A percentile compares a stretch with the other conserved stretches of the same genome.
Evolutionary conservation across 2,113 vertebrate species (phyloP).

Genomic region (Campylorhamphus procurvoides): DNA sequence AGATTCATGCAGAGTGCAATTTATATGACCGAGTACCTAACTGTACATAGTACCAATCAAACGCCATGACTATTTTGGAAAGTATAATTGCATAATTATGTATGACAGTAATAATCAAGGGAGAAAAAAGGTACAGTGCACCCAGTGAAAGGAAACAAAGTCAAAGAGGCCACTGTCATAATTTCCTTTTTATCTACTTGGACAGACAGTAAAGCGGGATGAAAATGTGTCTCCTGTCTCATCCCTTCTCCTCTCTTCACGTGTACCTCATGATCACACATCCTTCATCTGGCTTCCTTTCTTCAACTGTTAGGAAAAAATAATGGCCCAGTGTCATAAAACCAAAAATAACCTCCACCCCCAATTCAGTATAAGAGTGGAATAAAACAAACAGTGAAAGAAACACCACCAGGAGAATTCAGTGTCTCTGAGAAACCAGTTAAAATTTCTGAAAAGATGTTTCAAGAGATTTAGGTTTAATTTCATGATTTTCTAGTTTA

Average conservation of each 20-base stretch:
- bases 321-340: background rate
- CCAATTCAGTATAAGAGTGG: background rate
- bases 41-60: background rate
- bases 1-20: background rate
- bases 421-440: background rate
- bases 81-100: constrained; percentile 48
- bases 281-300: background rate
- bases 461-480: background rate
- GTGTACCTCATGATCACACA: background rate
- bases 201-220: background rate
- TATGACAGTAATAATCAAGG: background rate
- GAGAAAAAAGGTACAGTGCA: background rate
- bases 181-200: constrained; percentile 20
- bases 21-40: background rate
- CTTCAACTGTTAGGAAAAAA: background rate
- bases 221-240: background rate
- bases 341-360: background rate
- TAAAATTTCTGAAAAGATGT: background rate
- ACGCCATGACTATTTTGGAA: background rate
- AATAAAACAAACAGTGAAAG: background rate
- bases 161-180: background rate
- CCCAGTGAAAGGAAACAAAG: constrained; percentile 7
- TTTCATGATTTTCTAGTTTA: background rate
- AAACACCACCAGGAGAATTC: background rate
- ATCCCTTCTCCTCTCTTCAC: background rate